phyloP scores from a whole-genome alignment of 2,797 vertebrate genomes.

The Enteromius argenteus region DNA sequence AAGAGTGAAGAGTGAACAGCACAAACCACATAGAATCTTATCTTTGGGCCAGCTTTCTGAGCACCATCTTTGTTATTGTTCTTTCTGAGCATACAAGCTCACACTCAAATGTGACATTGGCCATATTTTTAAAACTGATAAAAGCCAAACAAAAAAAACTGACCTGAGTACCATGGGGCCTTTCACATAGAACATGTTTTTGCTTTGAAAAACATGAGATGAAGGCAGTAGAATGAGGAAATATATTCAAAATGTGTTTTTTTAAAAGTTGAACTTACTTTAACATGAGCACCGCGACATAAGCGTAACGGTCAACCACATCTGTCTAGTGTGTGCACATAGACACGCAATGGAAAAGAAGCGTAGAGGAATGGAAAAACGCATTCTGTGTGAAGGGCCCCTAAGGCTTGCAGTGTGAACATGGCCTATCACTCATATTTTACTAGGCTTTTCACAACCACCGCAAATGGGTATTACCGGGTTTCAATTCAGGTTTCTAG shows the following conservation, averaged over 20 bases:
- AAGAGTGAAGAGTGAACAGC: background rate
- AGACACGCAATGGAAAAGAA: background rate
- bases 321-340: background rate
- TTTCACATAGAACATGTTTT: background rate
- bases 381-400: constrained; percentile 1
- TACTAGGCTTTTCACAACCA: constrained; percentile 11
- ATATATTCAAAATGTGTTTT: background rate
- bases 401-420: background rate
- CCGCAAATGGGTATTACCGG: background rate
- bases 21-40: background rate
- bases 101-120: background rate
- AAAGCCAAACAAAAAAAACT: background rate
- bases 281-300: background rate
- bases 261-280: background rate
- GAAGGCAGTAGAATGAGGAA: background rate
- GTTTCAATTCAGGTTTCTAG: constrained; percentile 11
- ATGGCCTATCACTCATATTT: background rate
- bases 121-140: background rate
- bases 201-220: background rate
- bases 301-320: background rate
- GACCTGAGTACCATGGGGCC: background rate
- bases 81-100: background rate
- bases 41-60: background rate
- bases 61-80: background rate
- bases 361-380: background rate